Conservation (phyloP, 2,797 vertebrate species). For the Sciurus vulgaris region DNA sequence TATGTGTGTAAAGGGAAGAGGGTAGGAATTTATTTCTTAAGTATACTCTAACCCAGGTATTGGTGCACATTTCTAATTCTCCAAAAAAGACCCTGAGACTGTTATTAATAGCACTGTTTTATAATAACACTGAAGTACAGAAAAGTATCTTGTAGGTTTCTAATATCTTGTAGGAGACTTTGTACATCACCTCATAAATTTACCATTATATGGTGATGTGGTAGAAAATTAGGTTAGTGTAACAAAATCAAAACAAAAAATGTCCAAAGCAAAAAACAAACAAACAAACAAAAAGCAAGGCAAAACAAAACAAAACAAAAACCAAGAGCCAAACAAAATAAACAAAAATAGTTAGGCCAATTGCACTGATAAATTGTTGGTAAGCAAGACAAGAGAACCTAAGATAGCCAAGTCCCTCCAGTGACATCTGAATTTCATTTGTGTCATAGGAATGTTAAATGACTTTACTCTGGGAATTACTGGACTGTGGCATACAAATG, state of each 20-base stretch:
- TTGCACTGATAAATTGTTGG: not conserved
- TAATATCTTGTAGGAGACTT: not conserved
- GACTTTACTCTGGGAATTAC: not conserved
- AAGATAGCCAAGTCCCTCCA: not conserved
- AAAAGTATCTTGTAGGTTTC: not conserved
- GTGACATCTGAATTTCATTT: not conserved
- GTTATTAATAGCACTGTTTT: conserved; percentile 3
- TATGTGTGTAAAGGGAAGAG: not conserved
- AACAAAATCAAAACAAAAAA: not conserved
- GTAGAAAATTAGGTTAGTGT: not conserved
- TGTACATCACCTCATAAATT: not conserved
- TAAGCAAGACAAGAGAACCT: not conserved
- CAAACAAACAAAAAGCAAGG: not conserved
- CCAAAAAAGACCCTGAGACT: not conserved
- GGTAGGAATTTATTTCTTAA: not conserved
- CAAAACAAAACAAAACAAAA: not conserved
- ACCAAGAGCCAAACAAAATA: not conserved
- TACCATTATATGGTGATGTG: not conserved
- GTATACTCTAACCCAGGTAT: not conserved
- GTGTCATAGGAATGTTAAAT: not conserved
- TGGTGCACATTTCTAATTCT: not conserved
- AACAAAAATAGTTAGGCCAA: not conserved
- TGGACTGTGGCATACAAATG: not conserved
- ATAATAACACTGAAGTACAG: not conserved
- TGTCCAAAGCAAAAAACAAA: not conserved